These are phyloP conservation scores for Leptinotarsa tumamoca DNA, from an alignment of 2,888 invertebrate genomes.

Conservation along the genomic window DNA sequence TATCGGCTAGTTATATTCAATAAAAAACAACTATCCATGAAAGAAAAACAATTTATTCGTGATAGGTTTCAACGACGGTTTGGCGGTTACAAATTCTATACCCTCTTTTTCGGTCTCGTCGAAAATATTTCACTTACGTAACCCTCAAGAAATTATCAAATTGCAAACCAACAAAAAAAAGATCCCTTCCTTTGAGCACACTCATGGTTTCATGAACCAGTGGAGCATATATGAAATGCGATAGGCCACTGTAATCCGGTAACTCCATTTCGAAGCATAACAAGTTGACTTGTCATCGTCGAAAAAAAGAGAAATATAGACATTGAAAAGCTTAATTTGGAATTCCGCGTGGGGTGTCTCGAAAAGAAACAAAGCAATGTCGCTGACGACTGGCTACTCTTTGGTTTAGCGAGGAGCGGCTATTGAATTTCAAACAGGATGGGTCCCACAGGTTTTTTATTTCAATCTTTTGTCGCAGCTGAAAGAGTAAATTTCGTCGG, in stretches of 20 bases:
- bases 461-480: slow-evolving; percentile 1
- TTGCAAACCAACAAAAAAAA: slow-evolving; percentile 21
- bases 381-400: slow-evolving; percentile 30
- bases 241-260: slow-evolving; percentile 30
- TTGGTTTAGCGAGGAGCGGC: slow-evolving; percentile 23
- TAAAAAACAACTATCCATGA: background rate
- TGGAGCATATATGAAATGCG: slow-evolving; percentile 35
- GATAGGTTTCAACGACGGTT: background rate
- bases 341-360: slow-evolving; percentile 35
- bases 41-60: background rate
- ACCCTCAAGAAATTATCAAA: slow-evolving; percentile 17
- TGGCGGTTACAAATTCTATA: background rate
- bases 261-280: slow-evolving; percentile 26
- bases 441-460: slow-evolving; percentile 18
- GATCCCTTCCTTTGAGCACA: slow-evolving; percentile 23
- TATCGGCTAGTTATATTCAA: background rate
- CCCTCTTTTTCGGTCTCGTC: background rate
- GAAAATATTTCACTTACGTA: background rate
- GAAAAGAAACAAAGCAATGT: slow-evolving; percentile 30
- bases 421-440: slow-evolving; percentile 36
- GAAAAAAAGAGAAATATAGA: slow-evolving; percentile 32
- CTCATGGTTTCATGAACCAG: slow-evolving; percentile 26
- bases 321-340: slow-evolving; percentile 38
- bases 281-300: slow-evolving; percentile 30
- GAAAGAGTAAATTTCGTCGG: background rate